Percentiles rank a stretch among this genome's conserved stretches.
Evolutionary conservation across 2,888 invertebrate species (phyloP).

Genomic region (Epinotia nisella): DNA sequence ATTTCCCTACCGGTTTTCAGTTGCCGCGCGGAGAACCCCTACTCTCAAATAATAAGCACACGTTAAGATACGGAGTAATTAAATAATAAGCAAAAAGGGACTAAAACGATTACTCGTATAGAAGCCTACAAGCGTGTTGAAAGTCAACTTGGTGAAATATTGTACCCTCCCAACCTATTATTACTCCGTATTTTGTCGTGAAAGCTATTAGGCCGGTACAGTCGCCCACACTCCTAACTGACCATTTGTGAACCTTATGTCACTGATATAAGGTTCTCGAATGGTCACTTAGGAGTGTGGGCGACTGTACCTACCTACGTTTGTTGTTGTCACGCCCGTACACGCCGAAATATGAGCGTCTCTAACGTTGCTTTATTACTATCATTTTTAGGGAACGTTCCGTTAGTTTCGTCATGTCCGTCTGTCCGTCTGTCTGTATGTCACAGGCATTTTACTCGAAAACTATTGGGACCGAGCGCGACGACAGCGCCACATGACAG

Average conservation of each 20-base stretch:
- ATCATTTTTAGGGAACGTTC: too few relatives aligned
- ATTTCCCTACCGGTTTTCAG: too few relatives aligned
- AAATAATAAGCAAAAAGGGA: background rate
- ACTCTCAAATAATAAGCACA: background rate
- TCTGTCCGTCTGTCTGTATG: too few relatives aligned
- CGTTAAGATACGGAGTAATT: background rate
- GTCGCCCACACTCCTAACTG: too few relatives aligned
- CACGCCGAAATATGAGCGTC: background rate
- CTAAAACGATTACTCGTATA: background rate
- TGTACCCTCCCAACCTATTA: constrained; percentile 13
- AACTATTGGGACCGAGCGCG: too few relatives aligned
- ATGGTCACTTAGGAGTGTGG: too few relatives aligned
- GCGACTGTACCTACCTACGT: background rate
- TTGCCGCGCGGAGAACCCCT: background rate
- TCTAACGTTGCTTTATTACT: constrained; percentile 9
- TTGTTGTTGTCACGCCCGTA: background rate
- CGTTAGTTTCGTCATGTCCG: too few relatives aligned
- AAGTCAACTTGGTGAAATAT: constrained; percentile 19
- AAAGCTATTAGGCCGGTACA: background rate
- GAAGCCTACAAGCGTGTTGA: background rate
- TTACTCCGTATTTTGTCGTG: constrained; percentile 10
- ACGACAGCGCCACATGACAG: too few relatives aligned
- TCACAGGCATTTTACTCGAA: too few relatives aligned
- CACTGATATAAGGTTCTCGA: too few relatives aligned
- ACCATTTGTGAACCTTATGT: too few relatives aligned